Conservation (phyloP, 2,797 vertebrate genomes). For the Chloroceryle amazona region DNA sequence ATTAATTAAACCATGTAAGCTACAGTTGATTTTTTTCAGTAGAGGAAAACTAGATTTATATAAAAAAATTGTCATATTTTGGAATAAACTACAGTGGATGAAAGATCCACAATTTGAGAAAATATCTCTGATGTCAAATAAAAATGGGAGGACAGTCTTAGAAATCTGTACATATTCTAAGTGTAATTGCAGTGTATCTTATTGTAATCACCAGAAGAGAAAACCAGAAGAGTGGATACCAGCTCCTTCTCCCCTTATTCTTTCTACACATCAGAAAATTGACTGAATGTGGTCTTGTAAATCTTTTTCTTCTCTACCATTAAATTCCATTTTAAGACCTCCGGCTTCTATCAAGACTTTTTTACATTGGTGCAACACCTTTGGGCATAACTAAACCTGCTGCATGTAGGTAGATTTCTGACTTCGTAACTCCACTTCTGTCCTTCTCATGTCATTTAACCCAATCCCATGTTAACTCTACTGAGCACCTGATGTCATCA, state of each 20-base stretch:
- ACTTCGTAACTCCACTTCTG: background rate
- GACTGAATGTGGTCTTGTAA: background rate
- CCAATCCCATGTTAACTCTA: background rate
- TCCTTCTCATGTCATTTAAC: background rate
- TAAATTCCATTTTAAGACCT: background rate
- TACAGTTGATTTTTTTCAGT: background rate
- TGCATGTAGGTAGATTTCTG: background rate
- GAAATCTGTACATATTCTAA: background rate
- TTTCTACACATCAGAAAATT: background rate
- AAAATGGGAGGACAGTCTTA: background rate
- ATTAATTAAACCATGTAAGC: background rate
- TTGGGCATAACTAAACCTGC: background rate
- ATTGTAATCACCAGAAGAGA: background rate
- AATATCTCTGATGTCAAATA: background rate
- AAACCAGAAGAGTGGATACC: background rate
- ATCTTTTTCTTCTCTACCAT: background rate
- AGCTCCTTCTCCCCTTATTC: background rate
- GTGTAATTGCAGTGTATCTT: background rate
- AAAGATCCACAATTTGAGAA: background rate
- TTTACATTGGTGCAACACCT: background rate
- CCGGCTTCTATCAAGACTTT: background rate
- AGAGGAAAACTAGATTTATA: background rate
- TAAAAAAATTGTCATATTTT: background rate
- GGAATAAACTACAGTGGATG: background rate
- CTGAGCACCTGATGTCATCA: background rate